These are phyloP conservation scores for Passerina amoena DNA, from an alignment of 2,113 vertebrate species.

Conservation along the genomic window DNA sequence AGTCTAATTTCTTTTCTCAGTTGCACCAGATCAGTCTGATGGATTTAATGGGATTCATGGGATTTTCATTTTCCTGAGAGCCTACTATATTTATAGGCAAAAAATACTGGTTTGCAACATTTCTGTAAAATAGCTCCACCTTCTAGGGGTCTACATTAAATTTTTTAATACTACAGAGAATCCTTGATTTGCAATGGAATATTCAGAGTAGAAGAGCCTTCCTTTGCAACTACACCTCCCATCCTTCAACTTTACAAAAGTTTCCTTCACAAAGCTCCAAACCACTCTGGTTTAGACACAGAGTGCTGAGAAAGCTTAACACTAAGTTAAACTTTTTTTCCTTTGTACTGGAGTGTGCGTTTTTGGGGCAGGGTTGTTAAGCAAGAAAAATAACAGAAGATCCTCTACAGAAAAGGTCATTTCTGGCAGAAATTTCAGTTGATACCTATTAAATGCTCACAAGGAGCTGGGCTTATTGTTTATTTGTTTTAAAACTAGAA, in stretches of 20 bases:
- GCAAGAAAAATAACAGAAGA: not conserved
- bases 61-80: slow-evolving; percentile 18
- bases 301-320: not conserved
- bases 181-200: not conserved
- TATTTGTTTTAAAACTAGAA: not conserved
- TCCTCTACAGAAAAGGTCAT: not conserved
- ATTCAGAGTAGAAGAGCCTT: not conserved
- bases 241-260: not conserved
- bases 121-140: not conserved
- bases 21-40: not conserved
- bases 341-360: not conserved
- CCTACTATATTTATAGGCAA: not conserved
- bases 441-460: not conserved
- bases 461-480: not conserved
- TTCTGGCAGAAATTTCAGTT: not conserved
- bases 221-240: not conserved
- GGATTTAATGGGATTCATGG: not conserved
- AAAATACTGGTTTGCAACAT: not conserved
- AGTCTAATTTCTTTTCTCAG: not conserved
- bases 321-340: not conserved
- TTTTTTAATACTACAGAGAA: slow-evolving; percentile 8
- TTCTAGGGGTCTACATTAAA: not conserved
- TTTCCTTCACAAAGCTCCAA: not conserved
- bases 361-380: not conserved
- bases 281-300: not conserved